Evolutionary conservation across 1,140 invertebrate genomes (phyloP).

Genomic region (Heliconius congener): DNA sequence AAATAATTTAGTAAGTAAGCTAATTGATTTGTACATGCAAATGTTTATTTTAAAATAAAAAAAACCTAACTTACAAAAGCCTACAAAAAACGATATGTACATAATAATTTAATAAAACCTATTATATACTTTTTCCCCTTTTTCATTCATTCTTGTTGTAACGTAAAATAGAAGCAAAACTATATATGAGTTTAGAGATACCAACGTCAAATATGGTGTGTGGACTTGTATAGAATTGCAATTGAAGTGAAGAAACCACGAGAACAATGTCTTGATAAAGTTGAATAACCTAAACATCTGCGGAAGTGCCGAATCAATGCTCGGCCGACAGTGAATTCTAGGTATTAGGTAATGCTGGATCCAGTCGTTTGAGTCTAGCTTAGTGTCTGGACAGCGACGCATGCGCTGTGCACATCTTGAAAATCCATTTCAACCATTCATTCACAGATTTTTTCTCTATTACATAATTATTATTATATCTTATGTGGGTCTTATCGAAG

Average conservation of each 20-base stretch:
- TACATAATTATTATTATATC: background rate
- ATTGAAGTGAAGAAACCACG: background rate
- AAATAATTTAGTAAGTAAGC: too few relatives aligned
- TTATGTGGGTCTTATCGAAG: background rate
- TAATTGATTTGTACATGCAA: too few relatives aligned
- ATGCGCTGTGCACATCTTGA: slow-evolving; percentile 23
- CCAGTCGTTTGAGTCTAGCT: slow-evolving; percentile 20
- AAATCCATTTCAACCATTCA: slow-evolving; percentile 36
- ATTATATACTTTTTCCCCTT: background rate
- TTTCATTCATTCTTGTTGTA: too few relatives aligned
- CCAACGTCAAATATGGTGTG: background rate
- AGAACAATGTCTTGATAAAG: background rate
- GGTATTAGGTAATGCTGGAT: slow-evolving; percentile 3
- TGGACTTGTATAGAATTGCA: background rate
- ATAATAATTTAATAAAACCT: background rate
- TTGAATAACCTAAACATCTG: background rate
- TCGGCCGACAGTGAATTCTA: background rate
- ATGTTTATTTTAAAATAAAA: background rate
- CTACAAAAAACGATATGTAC: too few relatives aligned
- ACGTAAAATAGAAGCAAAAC: too few relatives aligned
- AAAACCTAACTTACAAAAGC: too few relatives aligned
- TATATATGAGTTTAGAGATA: background rate
- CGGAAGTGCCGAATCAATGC: background rate
- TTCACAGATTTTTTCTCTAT: slow-evolving; percentile 5
- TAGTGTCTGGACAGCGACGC: slow-evolving; percentile 25